Evolutionary conservation across 2,888 invertebrate genomes (phyloP), one percentile per base, ranked within the genome.

Genomic region (Sarcophaga carnaria): DNA sequence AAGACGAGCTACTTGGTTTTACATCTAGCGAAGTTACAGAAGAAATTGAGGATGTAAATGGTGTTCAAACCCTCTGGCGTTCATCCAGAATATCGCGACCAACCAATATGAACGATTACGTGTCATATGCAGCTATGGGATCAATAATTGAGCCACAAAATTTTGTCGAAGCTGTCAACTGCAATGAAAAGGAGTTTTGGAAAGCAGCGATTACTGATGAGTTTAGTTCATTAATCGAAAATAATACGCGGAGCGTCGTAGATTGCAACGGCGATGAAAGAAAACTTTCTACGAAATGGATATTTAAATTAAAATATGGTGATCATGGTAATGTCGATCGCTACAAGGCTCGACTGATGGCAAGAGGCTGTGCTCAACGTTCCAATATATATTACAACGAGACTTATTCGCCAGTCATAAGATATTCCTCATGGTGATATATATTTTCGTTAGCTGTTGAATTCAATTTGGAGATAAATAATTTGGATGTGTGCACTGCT

Each of bases 361-460:
- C 27, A 59, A 74, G 45, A 45, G 27, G 6, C 20, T 74, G 20
- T 59, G 45, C 22, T 59, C 74, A 20, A 59, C 74, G 54, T 17
- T 54, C 54, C 11, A 54, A 54, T 3, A 17, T 54, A 11, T 4
- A 54, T 54, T 54, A 54, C 14, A 54, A 54, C 54, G 54, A 54
- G 54, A 54, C 54, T 14, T 54, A 54, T 54, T 67, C 67, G 37
- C 69, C 69, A 37, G 77, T 78, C 6, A 66, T 77, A 47, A n/a
- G 67, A 45, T 77, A 77, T 60, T 49, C 12, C 5, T 64, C 67
- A 27, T 17, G 4, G 6, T 8, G 67, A 12, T 77, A 77, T 77
- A 60, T 77, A n/a, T 49, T 78, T 11, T 67, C 67, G 8, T 45
- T 69, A 12, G 69, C 78, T 37, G 5, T 76, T n/a, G 64, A 67